A percentile compares a stretch with the other conserved stretches of the same genome.
These are phyloP conservation scores for Papilio machaon DNA, from an alignment of 1,140 invertebrate genomes.

Conservation along the genomic window DNA sequence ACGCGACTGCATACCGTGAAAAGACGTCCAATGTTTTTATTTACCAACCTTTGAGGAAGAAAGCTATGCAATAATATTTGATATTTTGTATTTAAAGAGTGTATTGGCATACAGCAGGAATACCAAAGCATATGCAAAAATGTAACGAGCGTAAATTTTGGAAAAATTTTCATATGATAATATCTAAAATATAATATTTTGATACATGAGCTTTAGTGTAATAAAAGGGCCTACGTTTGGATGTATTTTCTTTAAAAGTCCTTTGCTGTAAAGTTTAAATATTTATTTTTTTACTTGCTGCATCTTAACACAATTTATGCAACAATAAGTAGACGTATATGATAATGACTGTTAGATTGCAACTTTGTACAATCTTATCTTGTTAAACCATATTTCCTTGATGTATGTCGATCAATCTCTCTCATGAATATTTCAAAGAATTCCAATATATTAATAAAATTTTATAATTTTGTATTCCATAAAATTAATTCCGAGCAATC, in stretches of 20 bases:
- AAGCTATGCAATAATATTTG: background rate
- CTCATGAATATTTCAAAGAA: background rate
- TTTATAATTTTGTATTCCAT: too few species aligned
- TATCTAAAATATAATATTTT: background rate
- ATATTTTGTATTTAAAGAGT: background rate
- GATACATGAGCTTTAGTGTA: background rate
- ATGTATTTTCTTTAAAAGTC: background rate
- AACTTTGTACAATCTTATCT: constrained; percentile 11
- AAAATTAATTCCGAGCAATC: too few species aligned
- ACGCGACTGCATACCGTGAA: constrained; percentile 1
- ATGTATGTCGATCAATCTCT: background rate
- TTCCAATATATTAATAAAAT: too few species aligned
- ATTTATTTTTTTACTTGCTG: background rate
- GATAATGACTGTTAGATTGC: constrained; percentile 1
- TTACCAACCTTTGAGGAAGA: background rate
- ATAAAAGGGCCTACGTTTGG: too few species aligned
- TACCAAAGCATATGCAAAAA: background rate
- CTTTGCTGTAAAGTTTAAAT: background rate
- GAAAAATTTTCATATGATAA: too few species aligned
- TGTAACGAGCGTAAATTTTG: background rate
- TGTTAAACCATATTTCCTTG: constrained; percentile 5
- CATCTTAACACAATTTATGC: background rate
- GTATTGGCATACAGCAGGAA: background rate
- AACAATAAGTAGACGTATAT: background rate
- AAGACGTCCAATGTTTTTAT: constrained; percentile 6